A percentile compares a stretch with the other conserved stretches of the same genome.
Conservation (phyloP, 2,113 vertebrate genomes). For the Chaenogobius annularis region DNA sequence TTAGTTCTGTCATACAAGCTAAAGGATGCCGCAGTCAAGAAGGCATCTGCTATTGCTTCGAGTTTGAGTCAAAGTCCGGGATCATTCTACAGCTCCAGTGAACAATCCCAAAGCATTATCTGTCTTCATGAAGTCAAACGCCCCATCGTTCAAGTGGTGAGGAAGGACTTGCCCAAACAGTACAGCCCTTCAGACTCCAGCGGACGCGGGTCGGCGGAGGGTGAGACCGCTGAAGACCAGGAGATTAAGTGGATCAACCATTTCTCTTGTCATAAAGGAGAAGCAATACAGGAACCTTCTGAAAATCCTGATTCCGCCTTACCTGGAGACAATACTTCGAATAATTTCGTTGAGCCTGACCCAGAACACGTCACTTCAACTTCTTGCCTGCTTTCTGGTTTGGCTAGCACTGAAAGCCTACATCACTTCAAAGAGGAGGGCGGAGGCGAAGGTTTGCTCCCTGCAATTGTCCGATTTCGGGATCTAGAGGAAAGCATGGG, state of each 20-base stretch:
- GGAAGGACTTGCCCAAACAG: conserved; percentile 56
- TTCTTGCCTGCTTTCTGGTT: conserved; percentile 43
- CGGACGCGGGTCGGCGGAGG: conserved; percentile 84
- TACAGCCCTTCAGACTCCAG: conserved; percentile 80
- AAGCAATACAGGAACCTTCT: conserved; percentile 47
- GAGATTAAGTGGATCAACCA: conserved; percentile 89
- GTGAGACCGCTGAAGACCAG: conserved; percentile 87
- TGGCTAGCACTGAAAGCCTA: conserved; percentile 71
- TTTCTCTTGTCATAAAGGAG: conserved; percentile 72
- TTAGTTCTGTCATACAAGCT: conserved; percentile 79
- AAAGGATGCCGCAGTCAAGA: conserved; percentile 72
- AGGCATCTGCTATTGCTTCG: conserved; percentile 53
- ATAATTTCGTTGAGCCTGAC: conserved; percentile 74
- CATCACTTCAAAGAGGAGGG: conserved; percentile 72
- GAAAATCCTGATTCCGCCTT: conserved; percentile 77
- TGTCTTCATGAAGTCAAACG: conserved; percentile 67
- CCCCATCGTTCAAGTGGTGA: conserved; percentile 69
- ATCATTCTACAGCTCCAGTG: conserved; percentile 36
- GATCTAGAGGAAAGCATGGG: conserved; percentile 64
- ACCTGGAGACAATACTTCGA: conserved; percentile 79
- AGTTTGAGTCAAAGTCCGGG: conserved; percentile 41
- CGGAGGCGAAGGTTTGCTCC: conserved; percentile 65
- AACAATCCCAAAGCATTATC: conserved; percentile 31
- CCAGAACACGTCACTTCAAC: conserved; percentile 39
- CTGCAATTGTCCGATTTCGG: conserved; percentile 59